phyloP scores from a whole-genome alignment of 2,888 invertebrate genomes.

The Eupithecia subumbrata region DNA sequence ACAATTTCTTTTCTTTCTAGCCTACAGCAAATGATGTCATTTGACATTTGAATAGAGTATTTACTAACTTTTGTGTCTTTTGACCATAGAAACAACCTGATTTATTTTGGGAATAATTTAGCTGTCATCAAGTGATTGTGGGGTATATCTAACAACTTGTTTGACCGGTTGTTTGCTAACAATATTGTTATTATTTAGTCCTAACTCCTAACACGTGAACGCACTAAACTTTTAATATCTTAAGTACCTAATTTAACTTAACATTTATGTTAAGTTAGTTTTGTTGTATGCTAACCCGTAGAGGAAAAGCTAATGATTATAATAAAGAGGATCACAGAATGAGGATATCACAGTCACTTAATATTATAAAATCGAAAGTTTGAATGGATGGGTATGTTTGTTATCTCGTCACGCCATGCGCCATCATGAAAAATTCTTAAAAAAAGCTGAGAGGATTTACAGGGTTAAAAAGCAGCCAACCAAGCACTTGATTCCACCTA shows the following conservation, averaged over 20 bases:
- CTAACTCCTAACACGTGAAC: not conserved
- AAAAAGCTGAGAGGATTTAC: too few relatives aligned
- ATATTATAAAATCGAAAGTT: too few relatives aligned
- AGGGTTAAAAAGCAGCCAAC: too few relatives aligned
- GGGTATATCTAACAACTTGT: constrained; percentile 28
- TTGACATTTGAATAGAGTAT: not conserved
- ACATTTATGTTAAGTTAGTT: too few relatives aligned
- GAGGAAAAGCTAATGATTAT: not conserved
- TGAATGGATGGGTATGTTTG: too few relatives aligned
- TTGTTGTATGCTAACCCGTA: not conserved
- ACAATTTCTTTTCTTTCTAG: too few relatives aligned
- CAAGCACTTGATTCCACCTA: too few relatives aligned
- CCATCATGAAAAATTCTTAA: too few relatives aligned
- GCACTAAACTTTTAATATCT: too few relatives aligned
- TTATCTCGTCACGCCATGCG: too few relatives aligned
- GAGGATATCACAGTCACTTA: not conserved
- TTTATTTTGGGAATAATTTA: constrained; percentile 36
- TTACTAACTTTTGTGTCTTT: not conserved
- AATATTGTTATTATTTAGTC: constrained; percentile 19
- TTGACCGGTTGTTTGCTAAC: constrained; percentile 35
- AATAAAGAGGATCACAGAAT: not conserved
- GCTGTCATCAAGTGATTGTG: constrained; percentile 33
- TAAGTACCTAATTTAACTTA: too few relatives aligned
- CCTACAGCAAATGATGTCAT: not conserved
- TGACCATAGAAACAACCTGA: constrained; percentile 23